These are phyloP conservation scores for Exocentrus adspersus DNA, from an alignment of 2,888 invertebrate genomes.

Conservation along the genomic window DNA sequence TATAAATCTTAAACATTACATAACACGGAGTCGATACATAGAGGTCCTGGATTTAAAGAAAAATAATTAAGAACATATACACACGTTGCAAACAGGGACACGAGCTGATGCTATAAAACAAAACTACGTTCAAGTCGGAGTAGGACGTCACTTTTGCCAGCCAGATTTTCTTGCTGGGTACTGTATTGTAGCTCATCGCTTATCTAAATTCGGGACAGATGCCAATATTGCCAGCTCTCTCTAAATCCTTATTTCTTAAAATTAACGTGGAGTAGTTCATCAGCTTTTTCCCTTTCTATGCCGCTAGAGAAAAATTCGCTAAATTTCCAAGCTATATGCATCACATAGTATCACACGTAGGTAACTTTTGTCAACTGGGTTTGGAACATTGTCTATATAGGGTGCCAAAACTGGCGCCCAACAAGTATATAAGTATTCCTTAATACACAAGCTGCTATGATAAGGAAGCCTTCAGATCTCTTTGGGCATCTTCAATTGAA, in stretches of 20 bases:
- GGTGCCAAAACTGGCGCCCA: neutral
- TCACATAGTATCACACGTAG: neutral
- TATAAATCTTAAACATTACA: slow-evolving; percentile 26
- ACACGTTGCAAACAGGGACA: slow-evolving; percentile 45
- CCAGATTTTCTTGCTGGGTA: slow-evolving; percentile 46
- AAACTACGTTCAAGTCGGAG: slow-evolving; percentile 39
- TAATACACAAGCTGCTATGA: no score
- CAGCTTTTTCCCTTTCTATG: slow-evolving; percentile 6
- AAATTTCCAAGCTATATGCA: neutral
- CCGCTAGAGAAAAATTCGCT: neutral
- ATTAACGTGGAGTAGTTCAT: slow-evolving; percentile 31
- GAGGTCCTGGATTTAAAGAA: slow-evolving; percentile 18
- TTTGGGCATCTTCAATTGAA: no score
- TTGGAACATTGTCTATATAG: neutral
- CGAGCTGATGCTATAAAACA: slow-evolving; percentile 34
- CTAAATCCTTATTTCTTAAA: slow-evolving; percentile 44
- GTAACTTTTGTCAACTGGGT: no score
- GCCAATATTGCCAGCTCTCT: slow-evolving; percentile 48
- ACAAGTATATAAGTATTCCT: neutral
- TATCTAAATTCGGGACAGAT: slow-evolving; percentile 51
- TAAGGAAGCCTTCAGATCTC: no score
- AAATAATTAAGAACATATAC: slow-evolving; percentile 43
- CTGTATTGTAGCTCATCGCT: slow-evolving; percentile 43
- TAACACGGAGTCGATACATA: slow-evolving; percentile 31
- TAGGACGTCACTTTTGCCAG: slow-evolving; percentile 45